Conservation (phyloP, 2,888 invertebrate genomes). For the Petrolisthes cinctipes region DNA sequence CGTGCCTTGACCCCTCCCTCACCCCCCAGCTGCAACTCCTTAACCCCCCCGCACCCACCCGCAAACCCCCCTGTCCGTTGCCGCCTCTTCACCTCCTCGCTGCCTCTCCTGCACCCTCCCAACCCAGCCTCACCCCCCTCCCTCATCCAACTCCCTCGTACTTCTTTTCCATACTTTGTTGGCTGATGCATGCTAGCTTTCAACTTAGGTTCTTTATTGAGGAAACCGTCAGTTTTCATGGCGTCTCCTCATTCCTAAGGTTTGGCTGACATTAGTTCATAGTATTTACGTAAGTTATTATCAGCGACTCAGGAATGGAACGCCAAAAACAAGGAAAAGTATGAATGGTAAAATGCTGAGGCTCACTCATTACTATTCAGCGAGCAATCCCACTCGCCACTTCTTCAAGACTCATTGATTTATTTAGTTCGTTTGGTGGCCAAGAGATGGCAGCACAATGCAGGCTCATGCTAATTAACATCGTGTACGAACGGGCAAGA, state of each 20-base stretch:
- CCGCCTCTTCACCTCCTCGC: background rate
- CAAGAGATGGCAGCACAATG: conserved; percentile 62
- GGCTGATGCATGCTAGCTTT: conserved; percentile 58
- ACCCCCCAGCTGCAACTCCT: conserved; percentile 42
- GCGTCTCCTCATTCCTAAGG: conserved; percentile 46
- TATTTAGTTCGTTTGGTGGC: conserved; percentile 60
- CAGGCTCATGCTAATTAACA: conserved; percentile 61
- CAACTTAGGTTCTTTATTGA: conserved; percentile 57
- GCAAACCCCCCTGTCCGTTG: conserved; percentile 11
- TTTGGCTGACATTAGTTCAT: conserved; percentile 35
- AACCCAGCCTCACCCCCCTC: conserved; percentile 20
- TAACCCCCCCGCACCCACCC: conserved; percentile 39
- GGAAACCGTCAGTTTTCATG: conserved; percentile 53
- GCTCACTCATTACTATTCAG: conserved; percentile 60
- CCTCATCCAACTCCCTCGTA: conserved; percentile 54
- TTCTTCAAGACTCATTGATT: conserved; percentile 62
- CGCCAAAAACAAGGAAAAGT: conserved; percentile 36
- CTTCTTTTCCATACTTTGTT: conserved; percentile 60
- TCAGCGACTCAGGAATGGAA: conserved; percentile 12
- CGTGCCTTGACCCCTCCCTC: conserved; percentile 34
- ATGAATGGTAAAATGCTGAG: conserved; percentile 40
- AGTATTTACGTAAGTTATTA: conserved; percentile 42
- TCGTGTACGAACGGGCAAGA: conserved; percentile 51
- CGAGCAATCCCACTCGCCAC: conserved; percentile 61
- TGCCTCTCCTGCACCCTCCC: conserved; percentile 10